Percentiles rank a stretch among this genome's conserved stretches.
These are phyloP conservation scores for Lytechinus pictus DNA, from an alignment of 35 echinoderm and acorn worm species.

Conservation along the genomic window DNA sequence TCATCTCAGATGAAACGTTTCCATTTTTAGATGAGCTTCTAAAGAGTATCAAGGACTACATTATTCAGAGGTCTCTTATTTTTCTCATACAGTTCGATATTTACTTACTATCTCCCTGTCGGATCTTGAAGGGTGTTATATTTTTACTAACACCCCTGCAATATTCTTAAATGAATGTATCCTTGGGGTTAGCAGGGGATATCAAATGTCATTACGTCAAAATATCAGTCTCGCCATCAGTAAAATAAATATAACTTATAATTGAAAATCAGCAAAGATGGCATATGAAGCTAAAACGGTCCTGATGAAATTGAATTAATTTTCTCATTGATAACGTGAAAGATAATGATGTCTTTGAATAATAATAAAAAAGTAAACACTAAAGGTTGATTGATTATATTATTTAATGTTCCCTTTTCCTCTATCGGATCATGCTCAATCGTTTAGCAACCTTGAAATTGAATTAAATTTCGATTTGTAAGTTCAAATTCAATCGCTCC, in stretches of 20 bases:
- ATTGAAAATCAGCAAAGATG: not conserved
- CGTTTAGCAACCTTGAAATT: not conserved
- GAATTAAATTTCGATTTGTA: not conserved
- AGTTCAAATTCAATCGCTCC: not conserved
- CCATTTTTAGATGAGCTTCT: constrained; percentile 12
- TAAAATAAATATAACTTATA: not conserved
- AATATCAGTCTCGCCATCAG: constrained; percentile 1
- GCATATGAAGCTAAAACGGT: not conserved
- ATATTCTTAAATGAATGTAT: not conserved
- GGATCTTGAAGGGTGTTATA: not conserved
- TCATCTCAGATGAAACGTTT: not conserved
- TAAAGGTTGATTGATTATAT: not conserved
- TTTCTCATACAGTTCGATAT: not conserved
- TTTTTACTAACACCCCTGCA: not conserved
- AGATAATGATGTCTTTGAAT: not conserved
- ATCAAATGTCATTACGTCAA: not conserved
- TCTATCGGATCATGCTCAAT: not conserved
- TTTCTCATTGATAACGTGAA: not conserved
- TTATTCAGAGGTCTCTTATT: not conserved
- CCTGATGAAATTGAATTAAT: not conserved
- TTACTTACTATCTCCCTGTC: not conserved
- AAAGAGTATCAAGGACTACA: not conserved
- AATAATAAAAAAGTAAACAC: not conserved
- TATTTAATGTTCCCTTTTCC: not conserved
- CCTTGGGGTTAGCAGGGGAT: not conserved